A percentile compares a stretch with the other conserved stretches of the same genome.
phyloP scores from a whole-genome alignment of 2,113 vertebrate species.

The Rhabdomys dilectus region DNA sequence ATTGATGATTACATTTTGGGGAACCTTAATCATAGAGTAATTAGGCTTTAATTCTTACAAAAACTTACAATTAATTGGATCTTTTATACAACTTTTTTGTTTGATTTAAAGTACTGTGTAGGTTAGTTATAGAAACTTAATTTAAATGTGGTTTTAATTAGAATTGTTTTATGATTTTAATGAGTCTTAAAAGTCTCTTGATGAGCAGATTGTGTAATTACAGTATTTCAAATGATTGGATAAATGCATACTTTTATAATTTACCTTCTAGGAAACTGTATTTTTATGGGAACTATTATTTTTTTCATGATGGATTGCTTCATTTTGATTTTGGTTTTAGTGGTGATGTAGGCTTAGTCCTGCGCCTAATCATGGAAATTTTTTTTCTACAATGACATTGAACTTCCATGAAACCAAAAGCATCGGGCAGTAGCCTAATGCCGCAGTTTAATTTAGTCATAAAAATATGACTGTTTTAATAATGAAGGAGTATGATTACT shows the following conservation, averaged over 20 bases:
- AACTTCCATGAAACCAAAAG: constrained; percentile 83
- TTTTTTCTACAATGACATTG: constrained; percentile 85
- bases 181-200: constrained; percentile 89
- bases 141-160: constrained; percentile 91
- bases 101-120: constrained; percentile 85
- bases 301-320: constrained; percentile 84
- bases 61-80: constrained; percentile 85
- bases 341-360: constrained; percentile 60
- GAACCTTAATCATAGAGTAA: constrained; percentile 81
- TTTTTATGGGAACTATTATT: constrained; percentile 86
- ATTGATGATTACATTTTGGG: constrained; percentile 88
- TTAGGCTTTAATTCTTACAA: constrained; percentile 85
- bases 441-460: constrained; percentile 81
- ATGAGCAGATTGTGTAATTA: constrained; percentile 89
- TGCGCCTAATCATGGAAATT: constrained; percentile 82
- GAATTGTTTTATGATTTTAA: constrained; percentile 91
- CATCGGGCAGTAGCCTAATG: constrained; percentile 75
- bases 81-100: constrained; percentile 84
- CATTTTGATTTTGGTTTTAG: constrained; percentile 84
- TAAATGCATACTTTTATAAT: constrained; percentile 89
- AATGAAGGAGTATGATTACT: constrained; percentile 74
- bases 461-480: constrained; percentile 82
- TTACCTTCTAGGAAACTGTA: constrained; percentile 86
- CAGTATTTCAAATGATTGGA: constrained; percentile 88
- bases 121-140: constrained; percentile 85